Base-by-base conservation (phyloP, 2,113 vertebrate species). In the Megaceryle maxima region DNA sequence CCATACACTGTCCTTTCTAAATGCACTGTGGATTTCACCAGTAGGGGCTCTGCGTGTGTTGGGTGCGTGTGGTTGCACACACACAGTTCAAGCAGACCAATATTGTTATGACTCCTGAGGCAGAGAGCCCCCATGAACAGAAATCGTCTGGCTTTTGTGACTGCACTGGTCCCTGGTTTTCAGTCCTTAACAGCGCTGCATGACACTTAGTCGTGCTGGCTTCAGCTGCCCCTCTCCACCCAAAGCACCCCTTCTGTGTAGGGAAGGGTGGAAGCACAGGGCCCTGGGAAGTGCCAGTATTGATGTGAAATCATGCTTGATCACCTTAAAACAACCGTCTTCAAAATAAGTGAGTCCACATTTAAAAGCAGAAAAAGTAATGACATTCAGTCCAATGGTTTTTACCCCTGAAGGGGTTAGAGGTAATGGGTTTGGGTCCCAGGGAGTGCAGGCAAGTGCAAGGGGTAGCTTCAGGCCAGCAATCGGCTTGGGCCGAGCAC, bases 401-500 rank as follows among this genome's bases (percentile, higher is more conserved):
- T 82, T 76, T 69, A 69, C 22, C 26, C 14, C 1, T 0, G 57
- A 22, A 60, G 21, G 9, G 44, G 33, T 51, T 17, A 25, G 22
- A 73, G 39, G 10, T 41, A 46, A 37, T 87, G 74, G 43, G 9
- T 55, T 67, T 8, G 21, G 50, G 44, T 51, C n/a, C 9, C 2
- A 7, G 24, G 19, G 28, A 26, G 17, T 10, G 15, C 43, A 43
- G n/a, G 13, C 37, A 17, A 77, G 29, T 48, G 18, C 1, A 5
- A 16, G 68, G 7, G 6, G 44, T 0, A 1, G 29, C n/a, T 70
- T 33, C 10, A 26, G 44, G 33, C 44, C 70, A 50, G 87, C 82
- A 66, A 25, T 3, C 0, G 12, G 15, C 26, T 29, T 12, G 16
- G 17, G 16, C 44, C 0, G 9, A 85, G 60, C 12, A 10, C 22